Evolutionary conservation across 2,888 invertebrate genomes (phyloP).

Genomic region (Idaea straminata): DNA sequence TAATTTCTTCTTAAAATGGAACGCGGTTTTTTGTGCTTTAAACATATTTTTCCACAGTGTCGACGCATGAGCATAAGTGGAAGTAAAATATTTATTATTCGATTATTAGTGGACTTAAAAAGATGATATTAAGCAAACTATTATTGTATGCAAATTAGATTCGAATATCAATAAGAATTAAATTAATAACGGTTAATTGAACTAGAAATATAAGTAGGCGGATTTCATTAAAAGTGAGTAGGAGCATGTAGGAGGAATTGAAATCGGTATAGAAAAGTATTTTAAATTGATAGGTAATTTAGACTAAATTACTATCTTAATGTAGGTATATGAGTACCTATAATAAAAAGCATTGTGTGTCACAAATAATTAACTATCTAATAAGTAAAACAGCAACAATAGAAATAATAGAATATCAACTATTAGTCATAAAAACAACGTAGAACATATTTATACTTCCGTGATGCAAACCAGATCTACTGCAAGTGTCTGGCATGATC

Average conservation of each 20-base stretch:
- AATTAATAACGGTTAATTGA: background rate
- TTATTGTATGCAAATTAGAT: background rate
- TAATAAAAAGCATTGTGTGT: background rate
- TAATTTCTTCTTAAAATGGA: no score
- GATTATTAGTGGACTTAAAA: no score
- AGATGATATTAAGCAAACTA: no score
- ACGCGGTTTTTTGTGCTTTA: no score
- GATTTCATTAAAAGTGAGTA: background rate
- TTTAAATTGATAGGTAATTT: no score
- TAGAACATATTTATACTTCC: background rate
- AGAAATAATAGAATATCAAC: background rate
- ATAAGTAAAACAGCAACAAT: background rate
- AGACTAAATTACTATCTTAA: background rate
- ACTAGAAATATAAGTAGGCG: background rate
- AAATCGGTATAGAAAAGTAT: no score
- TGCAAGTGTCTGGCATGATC: background rate
- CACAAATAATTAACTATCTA: background rate
- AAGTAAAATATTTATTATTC: no score
- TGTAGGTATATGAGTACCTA: background rate
- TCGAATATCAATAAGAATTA: background rate
- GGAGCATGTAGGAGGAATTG: no score
- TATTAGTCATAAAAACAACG: background rate
- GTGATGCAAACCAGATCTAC: background rate
- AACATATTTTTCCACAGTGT: no score
- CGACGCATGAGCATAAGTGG: no score